Base-by-base conservation (phyloP, 1,140 invertebrate genomes). In the Drosophila obscura region DNA sequence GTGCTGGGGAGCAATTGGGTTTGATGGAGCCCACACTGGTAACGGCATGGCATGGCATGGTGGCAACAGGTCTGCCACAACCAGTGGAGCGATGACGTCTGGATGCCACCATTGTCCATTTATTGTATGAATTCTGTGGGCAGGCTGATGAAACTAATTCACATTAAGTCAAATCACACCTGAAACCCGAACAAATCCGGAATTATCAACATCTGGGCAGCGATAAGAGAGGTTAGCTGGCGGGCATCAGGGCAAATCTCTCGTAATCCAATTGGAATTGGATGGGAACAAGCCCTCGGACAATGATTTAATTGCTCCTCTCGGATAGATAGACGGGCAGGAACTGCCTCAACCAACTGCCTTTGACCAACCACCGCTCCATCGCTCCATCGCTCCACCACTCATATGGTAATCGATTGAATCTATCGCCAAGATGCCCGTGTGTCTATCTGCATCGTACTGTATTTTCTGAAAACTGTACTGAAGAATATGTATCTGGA, bases 21-120 rank as follows among this genome's bases (percentile, higher is more conserved):
- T 60, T 13, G 63, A 67, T 44, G 50, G 51, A 68, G 64, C 46
- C 44, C 52, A 43, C 41, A 39, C 35, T 39, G 35, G 35, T 39
- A 8, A 8, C 5, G 16, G 11, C 13, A 46, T 67, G 60, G 60
- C 43, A 8, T 4, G 16, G 11, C 15, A 46, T 62, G 60, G 66
- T 45, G 58, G 72, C 77, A 81, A 57, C 78, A 77, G 78, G 79
- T 81, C 79, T 81, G 51, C 39, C 77, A 45, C 43, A 16, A 2
- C 43, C 41, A 35, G 2, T 9, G 7, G 24, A 59, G 50, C 49
- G 59, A 68, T 63, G 77, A 63, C 55, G 41, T 63, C 41, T 39
- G 35, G 35, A 1, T 13, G 35, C 35, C 52, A 66, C 28, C 66
- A 71, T 58, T 75, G 62, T 46, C 15, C 19, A 39, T 11, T 39